Evolutionary conservation across 2,797 vertebrate species (phyloP), one percentile per base, ranked within the genome.

Genomic region (Pteronotus mesoamericanus): DNA sequence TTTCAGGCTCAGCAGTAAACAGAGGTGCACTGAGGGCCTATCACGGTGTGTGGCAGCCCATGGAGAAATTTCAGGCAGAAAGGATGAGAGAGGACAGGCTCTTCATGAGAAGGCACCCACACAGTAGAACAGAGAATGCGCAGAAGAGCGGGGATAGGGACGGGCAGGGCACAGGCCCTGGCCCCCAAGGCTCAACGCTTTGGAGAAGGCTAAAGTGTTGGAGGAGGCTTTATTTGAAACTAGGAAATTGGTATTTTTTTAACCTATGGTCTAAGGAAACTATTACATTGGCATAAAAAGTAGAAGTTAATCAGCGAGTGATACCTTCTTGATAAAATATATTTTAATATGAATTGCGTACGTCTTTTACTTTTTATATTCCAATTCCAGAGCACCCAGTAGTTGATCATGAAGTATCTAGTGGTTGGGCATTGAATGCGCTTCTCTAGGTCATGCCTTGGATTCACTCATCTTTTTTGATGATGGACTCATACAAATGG

Each of bases 21-120:
- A 22, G 53, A 21, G 14, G n/a, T 9, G 3, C 21, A 2, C 7
- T 1, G 15, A 32, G 26, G 42, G 12, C 8, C 4, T 0, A 0
- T 2, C 46, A 24, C 0, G 4, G 6, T 11, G 19, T 24, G 29
- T 18, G 16, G 16, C 0, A 19, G 1, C 16, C 15, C 2, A 3
- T 10, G 15, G 59, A 61, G 39, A 84, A n/a, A 24, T 4, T 48
- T 6, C 34, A 78, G 77, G 46, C 3, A 22, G 55, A 6, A n/a
- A 46, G 66, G 48, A 39, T 14, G 59, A 74, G 0, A n/a, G 9
- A 37, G 39, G 48, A 39, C 0, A 5, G 44, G 75, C 22, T 19
- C 6, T 44, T 75, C 74, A 18, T 19, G 42, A 18, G n/a, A 80
- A 48, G 37, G n/a, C 1, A 6, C 59, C 37, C 59, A 19, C 18